Base-by-base conservation (phyloP, 2,797 vertebrate species). In the Pantherophis vulpinus region DNA sequence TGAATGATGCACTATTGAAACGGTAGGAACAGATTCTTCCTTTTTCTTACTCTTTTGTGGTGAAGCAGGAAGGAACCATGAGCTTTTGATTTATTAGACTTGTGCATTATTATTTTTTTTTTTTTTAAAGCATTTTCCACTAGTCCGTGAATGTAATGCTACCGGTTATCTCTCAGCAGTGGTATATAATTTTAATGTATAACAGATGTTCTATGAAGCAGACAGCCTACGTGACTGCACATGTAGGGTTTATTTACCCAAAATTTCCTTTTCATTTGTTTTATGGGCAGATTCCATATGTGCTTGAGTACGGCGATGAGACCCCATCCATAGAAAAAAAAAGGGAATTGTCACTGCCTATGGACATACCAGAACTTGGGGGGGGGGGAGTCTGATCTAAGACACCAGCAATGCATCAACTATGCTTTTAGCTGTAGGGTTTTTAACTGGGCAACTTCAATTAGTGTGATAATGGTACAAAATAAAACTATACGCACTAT, bases 31-130 rank as follows among this genome's bases (percentile, higher is more conserved):
- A 95, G 79, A 94, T 23, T 87, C 91, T 95, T 95, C 92, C 55
- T 0, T 16, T 92, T 95, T 92, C 93, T 94, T 18, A 18, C n/a
- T n/a, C 42, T 60, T 89, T 95, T 91, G 91, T 90, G 94, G 94
- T 86, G 92, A 92, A 95, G 92, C 59, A 94, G 92, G 95, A 93
- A 95, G 93, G 94, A 92, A 87, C 58, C 88, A 86, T 74, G 5
- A 60, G 91, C 92, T 88, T 56, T 60, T 47, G 87, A 90, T 95
- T 93, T 94, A 92, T 94, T 88, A 93, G 90, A 92, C 93, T 93
- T 93, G 54, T 23, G 29, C 42, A 42, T 23, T 18, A n/a, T 55
- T n/a, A n/a, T 83, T n/a, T 5, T 47, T 47, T 63, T 63, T 63
- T 12, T 59, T 13, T 12, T 20, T 27, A 95, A 94, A 63, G 94